Evolutionary conservation across 2,797 vertebrate species (phyloP), one percentile per base, ranked within the genome.

Genomic region (Otus scops): DNA sequence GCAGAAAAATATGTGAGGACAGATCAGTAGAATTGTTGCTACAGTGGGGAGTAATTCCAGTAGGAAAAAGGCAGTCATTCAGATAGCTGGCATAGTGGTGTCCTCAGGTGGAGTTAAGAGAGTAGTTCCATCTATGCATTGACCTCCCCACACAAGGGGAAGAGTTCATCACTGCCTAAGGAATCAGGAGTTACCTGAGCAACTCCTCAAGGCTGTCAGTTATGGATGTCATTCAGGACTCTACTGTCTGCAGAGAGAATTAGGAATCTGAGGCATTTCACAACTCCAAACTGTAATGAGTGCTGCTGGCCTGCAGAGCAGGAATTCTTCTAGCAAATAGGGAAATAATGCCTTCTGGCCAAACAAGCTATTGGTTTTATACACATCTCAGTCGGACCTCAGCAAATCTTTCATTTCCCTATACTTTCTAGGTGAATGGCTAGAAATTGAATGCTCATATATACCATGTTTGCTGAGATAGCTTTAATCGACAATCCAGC

Each of bases 401-500:
- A 75, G 82, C 50, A 91, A 61, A 43, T 89, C 57, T 88, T 93
- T 41, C 17, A 51, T 88, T 89, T 91, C 57, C 8, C 4, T 41
- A 5, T 64, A 21, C 8, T 63, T 28, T 78, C 20, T 24, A 32
- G 28, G 28, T 53, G 68, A 91, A 65, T 34, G 50, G 28, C 22
- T 74, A 43, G 73, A 67, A 64, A 71, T 1, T 7, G 51, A 73
- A 41, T 36, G 14, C 60, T 91, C 22, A 4, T 81, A 18, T 70
- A 43, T 47, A 65, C 47, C 16, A 8, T 70, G 59, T 84, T 95
- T 92, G 65, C 79, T 70, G 61, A 83, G 57, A 59, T 60, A 79
- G 36, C 36, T 92, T 86, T 91, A 79, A 89, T 75, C 1, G 6
- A 76, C 73, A 63, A 38, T 78, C 82, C 87, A 94, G 57, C 50